Conservation (phyloP, 2,888 invertebrate species). For the Tiliacea citrago region DNA sequence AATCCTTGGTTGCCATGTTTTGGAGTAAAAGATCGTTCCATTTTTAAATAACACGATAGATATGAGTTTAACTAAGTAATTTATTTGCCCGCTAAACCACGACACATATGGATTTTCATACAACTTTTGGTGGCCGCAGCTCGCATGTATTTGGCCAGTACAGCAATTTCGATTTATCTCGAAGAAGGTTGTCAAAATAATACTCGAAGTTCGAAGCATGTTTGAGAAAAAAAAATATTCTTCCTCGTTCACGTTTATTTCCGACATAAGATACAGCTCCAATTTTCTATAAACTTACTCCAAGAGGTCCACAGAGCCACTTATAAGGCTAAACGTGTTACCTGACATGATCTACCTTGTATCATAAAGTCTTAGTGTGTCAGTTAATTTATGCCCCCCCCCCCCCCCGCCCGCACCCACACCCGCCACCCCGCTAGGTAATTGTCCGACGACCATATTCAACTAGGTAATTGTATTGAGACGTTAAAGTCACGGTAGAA, state of each 20-base stretch:
- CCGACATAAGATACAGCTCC: background rate
- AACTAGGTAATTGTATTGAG: conserved; percentile 50
- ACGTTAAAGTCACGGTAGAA: background rate
- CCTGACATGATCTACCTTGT: background rate
- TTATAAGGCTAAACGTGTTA: background rate
- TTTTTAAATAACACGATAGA: too few species aligned
- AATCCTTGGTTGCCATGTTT: too few species aligned
- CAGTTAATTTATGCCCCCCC: background rate
- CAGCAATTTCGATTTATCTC: too few species aligned
- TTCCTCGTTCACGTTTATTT: background rate
- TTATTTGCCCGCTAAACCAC: too few species aligned
- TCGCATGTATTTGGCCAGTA: too few species aligned
- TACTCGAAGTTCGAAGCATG: too few species aligned
- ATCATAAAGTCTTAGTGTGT: conserved; percentile 25
- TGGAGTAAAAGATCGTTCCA: too few species aligned
- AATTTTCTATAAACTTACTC: background rate
- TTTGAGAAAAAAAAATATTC: too few species aligned
- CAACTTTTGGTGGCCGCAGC: too few species aligned
- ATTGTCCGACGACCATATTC: conserved; percentile 36
- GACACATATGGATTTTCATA: too few species aligned
- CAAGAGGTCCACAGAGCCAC: background rate
- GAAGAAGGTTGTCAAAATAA: too few species aligned
- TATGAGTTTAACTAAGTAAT: too few species aligned
- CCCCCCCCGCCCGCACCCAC: background rate
- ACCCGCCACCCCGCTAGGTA: conserved; percentile 22